Percentiles rank a stretch among this genome's conserved stretches.
Conservation (phyloP, 2,888 invertebrate species). For the Digitonthophagus gazella region DNA sequence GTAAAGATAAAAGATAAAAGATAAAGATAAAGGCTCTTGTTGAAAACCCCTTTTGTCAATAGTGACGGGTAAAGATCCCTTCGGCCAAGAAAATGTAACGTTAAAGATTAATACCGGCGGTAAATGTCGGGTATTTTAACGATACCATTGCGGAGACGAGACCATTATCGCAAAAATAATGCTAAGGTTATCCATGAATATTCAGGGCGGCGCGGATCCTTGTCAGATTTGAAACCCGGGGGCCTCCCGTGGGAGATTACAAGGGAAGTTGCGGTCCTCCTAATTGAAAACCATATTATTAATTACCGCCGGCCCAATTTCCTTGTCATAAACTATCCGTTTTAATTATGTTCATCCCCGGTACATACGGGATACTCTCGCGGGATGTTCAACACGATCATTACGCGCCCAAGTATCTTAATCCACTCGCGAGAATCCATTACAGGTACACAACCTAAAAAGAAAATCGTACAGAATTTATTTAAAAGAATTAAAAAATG, state of each 20-base stretch:
- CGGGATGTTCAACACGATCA: background rate
- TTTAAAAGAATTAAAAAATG: too few relatives aligned
- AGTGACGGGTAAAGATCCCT: too few relatives aligned
- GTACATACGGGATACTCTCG: background rate
- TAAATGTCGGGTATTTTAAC: too few relatives aligned
- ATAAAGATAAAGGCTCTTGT: too few relatives aligned
- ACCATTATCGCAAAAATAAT: background rate
- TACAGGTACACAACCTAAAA: background rate
- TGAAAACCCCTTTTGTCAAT: too few relatives aligned
- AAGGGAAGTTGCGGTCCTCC: background rate
- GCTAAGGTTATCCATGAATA: background rate
- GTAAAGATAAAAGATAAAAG: too few relatives aligned
- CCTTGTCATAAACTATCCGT: conserved; percentile 15
- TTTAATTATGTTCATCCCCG: conserved; percentile 13
- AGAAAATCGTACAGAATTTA: too few relatives aligned
- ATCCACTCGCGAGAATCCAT: background rate
- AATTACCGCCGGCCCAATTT: conserved; percentile 11
- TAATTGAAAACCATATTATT: conserved; percentile 14
- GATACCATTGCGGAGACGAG: too few relatives aligned
- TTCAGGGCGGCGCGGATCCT: background rate
- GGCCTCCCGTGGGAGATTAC: background rate
- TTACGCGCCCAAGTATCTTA: background rate
- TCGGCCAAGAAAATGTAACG: too few relatives aligned
- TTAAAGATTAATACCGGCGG: too few relatives aligned
- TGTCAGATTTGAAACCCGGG: background rate